phyloP scores from a whole-genome alignment of 2,113 vertebrate species.

The Gallinago undulata region DNA sequence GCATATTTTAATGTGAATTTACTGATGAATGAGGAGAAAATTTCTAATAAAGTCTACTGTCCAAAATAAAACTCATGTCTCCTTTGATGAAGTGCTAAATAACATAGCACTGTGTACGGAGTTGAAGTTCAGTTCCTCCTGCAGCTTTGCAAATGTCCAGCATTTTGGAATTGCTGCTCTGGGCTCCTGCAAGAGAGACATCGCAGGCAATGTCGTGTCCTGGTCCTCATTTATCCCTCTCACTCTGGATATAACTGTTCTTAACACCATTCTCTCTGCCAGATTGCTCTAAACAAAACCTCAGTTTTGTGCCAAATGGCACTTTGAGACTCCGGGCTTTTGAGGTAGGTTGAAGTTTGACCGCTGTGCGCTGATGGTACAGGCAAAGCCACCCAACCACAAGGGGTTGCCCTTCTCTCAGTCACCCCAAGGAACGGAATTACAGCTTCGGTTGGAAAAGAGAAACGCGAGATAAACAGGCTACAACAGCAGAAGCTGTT shows the following conservation, averaged over 20 bases:
- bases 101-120: not conserved
- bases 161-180: not conserved
- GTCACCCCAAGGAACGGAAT: not conserved
- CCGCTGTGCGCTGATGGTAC: not conserved
- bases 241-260: not conserved
- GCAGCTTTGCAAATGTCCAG: not conserved
- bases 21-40: slow-evolving; percentile 80
- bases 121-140: not conserved
- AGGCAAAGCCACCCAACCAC: not conserved
- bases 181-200: not conserved
- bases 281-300: not conserved
- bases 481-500: not conserved
- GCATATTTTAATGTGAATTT: slow-evolving; percentile 94
- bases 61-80: slow-evolving; percentile 4
- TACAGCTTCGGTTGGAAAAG: not conserved
- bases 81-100: not conserved
- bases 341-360: not conserved
- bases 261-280: not conserved
- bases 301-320: not conserved
- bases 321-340: not conserved
- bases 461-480: not conserved
- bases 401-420: not conserved
- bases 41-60: slow-evolving; percentile 84
- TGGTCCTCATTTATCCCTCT: not conserved
- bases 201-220: not conserved